Base-by-base conservation (phyloP, 2,888 invertebrate genomes). In the Sussaba pulchella region DNA sequence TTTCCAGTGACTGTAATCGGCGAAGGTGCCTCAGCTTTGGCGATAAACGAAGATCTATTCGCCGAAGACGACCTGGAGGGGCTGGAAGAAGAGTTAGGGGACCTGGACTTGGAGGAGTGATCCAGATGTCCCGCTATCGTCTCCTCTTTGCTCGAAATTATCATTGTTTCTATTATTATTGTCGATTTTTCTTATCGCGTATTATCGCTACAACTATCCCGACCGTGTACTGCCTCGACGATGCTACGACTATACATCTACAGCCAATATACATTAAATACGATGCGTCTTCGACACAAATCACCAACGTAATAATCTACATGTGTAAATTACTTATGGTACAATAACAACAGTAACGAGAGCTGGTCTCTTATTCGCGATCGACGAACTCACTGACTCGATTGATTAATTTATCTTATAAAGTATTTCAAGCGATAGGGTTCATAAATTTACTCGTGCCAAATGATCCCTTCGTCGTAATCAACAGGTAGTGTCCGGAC, bases 11-110 rank as follows among this genome's bases (percentile, higher is more conserved):
- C 84, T 50, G 74, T 90, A 52, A 87, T 85, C 39, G 89, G 88
- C 17, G 93, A 93, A 85, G 93, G 92, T 64, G 94, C 93, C 41
- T 93, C 94, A 76, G 95, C 95, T 6, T 96, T 96, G 50, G 96
- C 97, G 69, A 98, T 98, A 85, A 98, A 98, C 92, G 98, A 98
- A 92, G 97, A 98, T 93, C 94, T 98, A n/a, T 98, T 98, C 94
- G 94, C 96, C 24, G 98, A 96, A 88, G 97, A 96, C 90, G 97
- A 97, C 88, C 92, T 97, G 71, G 97, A 95, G 83, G 95, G 94
- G 78, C 91, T 96, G 85, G 96, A 97, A 87, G 97, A 97, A 88
- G 97, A 98, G 92, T 92, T 98, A 79, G 95, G 97, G 89, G 96
- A 96, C 90, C 92, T 96, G 83, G 96, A 96, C 91, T 91, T 96